Evolutionary conservation across 2,888 invertebrate genomes (phyloP).

Genomic region (Ceraclea dissimilis): DNA sequence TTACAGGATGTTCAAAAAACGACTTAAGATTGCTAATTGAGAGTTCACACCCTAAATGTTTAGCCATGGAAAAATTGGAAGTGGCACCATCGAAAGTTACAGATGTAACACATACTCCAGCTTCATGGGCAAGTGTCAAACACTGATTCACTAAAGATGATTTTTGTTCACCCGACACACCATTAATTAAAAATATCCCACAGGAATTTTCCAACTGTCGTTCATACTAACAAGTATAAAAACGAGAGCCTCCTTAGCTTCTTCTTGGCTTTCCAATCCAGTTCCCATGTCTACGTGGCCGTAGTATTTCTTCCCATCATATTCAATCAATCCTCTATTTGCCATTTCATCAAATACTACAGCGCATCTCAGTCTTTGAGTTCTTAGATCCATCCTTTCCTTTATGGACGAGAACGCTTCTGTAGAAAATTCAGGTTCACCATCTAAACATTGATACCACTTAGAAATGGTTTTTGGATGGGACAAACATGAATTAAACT

Average conservation of each 20-base stretch:
- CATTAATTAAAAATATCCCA: slow-evolving; percentile 28
- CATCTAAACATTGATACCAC: slow-evolving; percentile 29
- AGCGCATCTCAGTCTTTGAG: slow-evolving; percentile 22
- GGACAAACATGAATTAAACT: slow-evolving; percentile 28
- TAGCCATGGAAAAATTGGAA: slow-evolving; percentile 14
- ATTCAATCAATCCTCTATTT: slow-evolving; percentile 26
- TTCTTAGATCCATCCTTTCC: slow-evolving; percentile 17
- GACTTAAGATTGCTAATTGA: slow-evolving; percentile 23
- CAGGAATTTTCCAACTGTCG: slow-evolving; percentile 29
- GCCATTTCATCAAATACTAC: slow-evolving; percentile 29
- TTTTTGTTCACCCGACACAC: slow-evolving; percentile 26
- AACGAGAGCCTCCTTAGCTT: slow-evolving; percentile 25
- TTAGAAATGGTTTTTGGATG: slow-evolving; percentile 28
- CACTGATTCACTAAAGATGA: slow-evolving; percentile 24
- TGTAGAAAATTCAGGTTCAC: slow-evolving; percentile 28
- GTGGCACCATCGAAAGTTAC: slow-evolving; percentile 23
- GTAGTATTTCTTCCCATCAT: slow-evolving; percentile 18
- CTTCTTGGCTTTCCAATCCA: slow-evolving; percentile 3
- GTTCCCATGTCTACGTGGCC: slow-evolving; percentile 25
- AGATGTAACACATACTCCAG: slow-evolving; percentile 18
- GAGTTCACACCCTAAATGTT: slow-evolving; percentile 26
- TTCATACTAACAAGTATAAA: slow-evolving; percentile 28
- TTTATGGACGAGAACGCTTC: slow-evolving; percentile 27
- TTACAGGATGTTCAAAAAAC: slow-evolving; percentile 24
- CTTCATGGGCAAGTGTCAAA: slow-evolving; percentile 25